A percentile compares a stretch with the other conserved stretches of the same genome.
Conservation (phyloP, 2,888 invertebrate genomes). For the Drosophila neotestacea region DNA sequence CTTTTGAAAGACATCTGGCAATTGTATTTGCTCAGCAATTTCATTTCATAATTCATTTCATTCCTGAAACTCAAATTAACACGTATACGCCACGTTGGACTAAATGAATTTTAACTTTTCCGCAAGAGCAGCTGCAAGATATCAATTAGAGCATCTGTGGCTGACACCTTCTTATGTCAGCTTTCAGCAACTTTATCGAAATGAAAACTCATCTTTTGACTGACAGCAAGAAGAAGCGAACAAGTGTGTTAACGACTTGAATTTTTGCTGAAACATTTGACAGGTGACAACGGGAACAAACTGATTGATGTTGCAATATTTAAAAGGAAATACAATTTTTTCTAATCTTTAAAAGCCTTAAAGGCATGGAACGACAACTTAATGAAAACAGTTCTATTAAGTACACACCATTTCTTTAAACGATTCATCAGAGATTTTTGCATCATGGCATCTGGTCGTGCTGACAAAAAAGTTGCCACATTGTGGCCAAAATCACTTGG, state of each 20-base stretch:
- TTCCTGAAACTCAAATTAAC: slow-evolving; percentile 30
- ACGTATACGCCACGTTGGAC: slow-evolving; percentile 48
- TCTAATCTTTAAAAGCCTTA: not conserved
- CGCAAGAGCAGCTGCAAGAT: slow-evolving; percentile 26
- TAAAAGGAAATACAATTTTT: not conserved
- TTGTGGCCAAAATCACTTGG: slow-evolving; percentile 41
- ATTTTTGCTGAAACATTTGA: slow-evolving; percentile 27
- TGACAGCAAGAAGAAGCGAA: not conserved
- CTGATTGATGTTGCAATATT: slow-evolving; percentile 19
- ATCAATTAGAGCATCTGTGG: slow-evolving; percentile 64
- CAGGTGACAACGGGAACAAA: slow-evolving; percentile 31
- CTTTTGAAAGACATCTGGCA: slow-evolving; percentile 37
- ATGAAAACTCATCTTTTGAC: slow-evolving; percentile 27
- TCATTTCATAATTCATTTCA: slow-evolving; percentile 58
- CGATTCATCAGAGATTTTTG: not conserved
- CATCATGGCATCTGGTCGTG: not conserved
- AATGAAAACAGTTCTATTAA: slow-evolving; percentile 8
- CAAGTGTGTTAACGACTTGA: slow-evolving; percentile 18
- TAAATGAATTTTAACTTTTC: slow-evolving; percentile 32
- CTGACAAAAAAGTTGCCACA: slow-evolving; percentile 32
- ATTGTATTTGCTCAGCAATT: slow-evolving; percentile 25
- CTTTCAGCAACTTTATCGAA: slow-evolving; percentile 7
- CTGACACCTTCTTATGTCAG: slow-evolving; percentile 25
- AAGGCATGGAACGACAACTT: not conserved
- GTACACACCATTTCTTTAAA: slow-evolving; percentile 1